These are phyloP conservation scores for Mormyrops attenuatus DNA, from an alignment of 2,797 vertebrate species.

Conservation along the genomic window DNA sequence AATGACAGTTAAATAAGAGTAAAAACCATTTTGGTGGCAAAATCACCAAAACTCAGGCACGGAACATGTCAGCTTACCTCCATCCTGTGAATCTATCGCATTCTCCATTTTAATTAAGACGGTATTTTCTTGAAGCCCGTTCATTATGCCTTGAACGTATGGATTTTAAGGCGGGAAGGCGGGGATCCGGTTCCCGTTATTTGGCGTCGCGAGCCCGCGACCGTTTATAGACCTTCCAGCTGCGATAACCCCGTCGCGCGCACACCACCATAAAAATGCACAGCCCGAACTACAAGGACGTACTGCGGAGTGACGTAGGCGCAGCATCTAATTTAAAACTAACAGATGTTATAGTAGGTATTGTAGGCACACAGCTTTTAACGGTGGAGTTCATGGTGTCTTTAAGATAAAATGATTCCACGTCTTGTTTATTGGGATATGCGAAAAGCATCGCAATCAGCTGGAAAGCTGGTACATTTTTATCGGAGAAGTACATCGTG, in stretches of 20 bases:
- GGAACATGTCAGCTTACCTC: neutral
- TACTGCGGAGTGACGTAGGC: neutral
- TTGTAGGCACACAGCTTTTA: neutral
- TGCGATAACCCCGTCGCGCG: neutral
- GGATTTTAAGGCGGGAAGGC: neutral
- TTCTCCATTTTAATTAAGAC: neutral
- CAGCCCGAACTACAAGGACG: neutral
- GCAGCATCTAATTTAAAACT: neutral
- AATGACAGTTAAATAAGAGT: neutral
- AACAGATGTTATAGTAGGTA: neutral
- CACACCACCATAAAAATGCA: neutral
- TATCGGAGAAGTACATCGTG: neutral
- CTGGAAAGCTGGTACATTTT: neutral
- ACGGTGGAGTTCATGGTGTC: neutral
- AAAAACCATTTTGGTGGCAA: neutral
- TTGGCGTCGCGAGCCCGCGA: neutral
- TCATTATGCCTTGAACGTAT: neutral
- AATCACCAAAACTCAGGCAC: neutral
- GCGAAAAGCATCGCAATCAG: neutral
- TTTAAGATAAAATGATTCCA: neutral
- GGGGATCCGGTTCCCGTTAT: neutral
- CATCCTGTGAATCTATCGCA: neutral
- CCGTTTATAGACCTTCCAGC: neutral
- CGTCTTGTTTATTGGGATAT: neutral
- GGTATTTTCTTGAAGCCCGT: neutral